phyloP scores from a whole-genome alignment of 2,888 invertebrate genomes.

The Yponomeuta malinellus region DNA sequence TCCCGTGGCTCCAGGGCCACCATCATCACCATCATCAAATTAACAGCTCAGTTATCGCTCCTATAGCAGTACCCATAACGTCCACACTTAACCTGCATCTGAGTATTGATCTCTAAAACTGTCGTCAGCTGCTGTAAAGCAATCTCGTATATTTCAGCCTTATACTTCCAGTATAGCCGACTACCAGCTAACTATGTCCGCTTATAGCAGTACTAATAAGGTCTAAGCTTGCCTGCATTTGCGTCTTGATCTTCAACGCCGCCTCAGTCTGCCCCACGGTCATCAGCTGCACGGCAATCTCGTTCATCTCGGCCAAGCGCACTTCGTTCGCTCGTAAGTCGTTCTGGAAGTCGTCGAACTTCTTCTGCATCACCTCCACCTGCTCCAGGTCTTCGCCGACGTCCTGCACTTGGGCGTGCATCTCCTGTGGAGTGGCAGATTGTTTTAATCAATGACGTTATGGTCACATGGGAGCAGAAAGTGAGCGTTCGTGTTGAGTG shows the following conservation, averaged over 20 bases:
- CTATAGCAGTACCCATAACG: no score
- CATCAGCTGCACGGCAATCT: slow-evolving; percentile 97
- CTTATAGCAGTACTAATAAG: no score
- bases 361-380: slow-evolving; percentile 99
- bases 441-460: background rate
- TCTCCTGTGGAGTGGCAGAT: slow-evolving; percentile 76
- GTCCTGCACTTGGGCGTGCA: slow-evolving; percentile 96
- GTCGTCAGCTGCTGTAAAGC: no score
- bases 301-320: slow-evolving; percentile 98
- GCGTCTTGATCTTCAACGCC: slow-evolving; percentile 97
- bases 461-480: background rate
- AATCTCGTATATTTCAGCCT: no score
- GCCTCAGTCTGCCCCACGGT: slow-evolving; percentile 99
- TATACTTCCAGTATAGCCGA: no score
- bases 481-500: no score
- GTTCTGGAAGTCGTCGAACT: slow-evolving; percentile 99
- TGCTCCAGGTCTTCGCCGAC: slow-evolving; percentile 98
- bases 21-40: no score
- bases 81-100: no score
- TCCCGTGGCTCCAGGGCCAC: slow-evolving; percentile 99
- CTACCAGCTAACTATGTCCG: no score
- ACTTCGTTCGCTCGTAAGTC: slow-evolving; percentile 98
- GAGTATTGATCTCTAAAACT: no score
- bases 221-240: slow-evolving; percentile 83
- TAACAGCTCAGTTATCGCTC: no score